Base-by-base conservation (phyloP, 30 jellyfish, hydroid and myxozoan genomes). In the Hydra vulgaris region DNA sequence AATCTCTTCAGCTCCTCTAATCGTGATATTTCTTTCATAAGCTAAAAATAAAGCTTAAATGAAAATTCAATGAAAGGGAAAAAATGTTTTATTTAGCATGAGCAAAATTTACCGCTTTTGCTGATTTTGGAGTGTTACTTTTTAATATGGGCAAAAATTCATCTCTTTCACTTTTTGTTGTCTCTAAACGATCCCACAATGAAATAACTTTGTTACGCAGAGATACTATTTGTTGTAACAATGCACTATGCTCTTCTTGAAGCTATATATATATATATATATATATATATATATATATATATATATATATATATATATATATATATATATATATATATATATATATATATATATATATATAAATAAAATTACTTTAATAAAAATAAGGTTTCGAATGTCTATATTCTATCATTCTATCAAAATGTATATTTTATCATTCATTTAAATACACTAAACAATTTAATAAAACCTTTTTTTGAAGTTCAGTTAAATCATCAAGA, bases 121-220 rank as follows among this genome's bases (percentile, higher is more conserved):
- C 98, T 81, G 88, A 82, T 72, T 87, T 86, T 70, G 98, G 98
- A 8, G 92, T 82, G 17, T 72, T 26, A 18, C 77, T 84, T 17
- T 79, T 23, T 54, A 79, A 70, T 16, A 54, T 27, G 15, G 81
- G 79, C 0, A 73, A 18, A 83, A 92, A 92, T 18, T 27, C 27
- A 54, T 81, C 86, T 54, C 94, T 66, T 53, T 92, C 96, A 0
- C 73, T 82, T 26, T 74, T 81, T 18, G 74, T 21, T 12, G 83
- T 86, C 18, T 92, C 98, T 69, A 92, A 77, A 18, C 98, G 80
- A 40, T 87, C 94, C 95, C 96, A 92, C 27, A 92, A 82, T 23
- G 95, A 95, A 72, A 82, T 76, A 21, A 88, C 93, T 77, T 84
- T 84, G 23, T 25, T 84, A 22, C 89, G 83, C 21, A 87, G 73